Conservation (phyloP, 2,888 invertebrate species). For the Trichopoda pennipes region DNA sequence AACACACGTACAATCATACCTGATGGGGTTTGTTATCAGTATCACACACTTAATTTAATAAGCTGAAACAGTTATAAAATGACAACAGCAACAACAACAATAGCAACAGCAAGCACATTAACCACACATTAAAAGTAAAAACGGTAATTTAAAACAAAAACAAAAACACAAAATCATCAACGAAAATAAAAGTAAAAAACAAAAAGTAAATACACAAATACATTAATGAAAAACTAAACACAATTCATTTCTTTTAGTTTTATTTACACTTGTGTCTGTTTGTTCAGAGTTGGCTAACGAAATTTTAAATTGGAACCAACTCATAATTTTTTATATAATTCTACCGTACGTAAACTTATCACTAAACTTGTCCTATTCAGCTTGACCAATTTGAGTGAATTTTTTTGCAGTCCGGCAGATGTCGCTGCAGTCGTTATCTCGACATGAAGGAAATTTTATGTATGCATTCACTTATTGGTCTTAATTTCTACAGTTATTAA, state of each 20-base stretch:
- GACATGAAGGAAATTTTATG: too few species aligned
- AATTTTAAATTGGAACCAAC: too few species aligned
- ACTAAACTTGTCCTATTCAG: too few species aligned
- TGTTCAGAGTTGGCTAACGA: too few species aligned
- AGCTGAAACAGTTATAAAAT: slow-evolving; percentile 60
- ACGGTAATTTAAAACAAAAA: slow-evolving; percentile 9
- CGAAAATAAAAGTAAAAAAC: background rate
- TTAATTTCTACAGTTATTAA: too few species aligned
- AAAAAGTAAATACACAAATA: slow-evolving; percentile 6
- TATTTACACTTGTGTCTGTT: too few species aligned
- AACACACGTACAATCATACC: background rate
- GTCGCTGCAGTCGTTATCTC: too few species aligned
- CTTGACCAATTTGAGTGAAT: too few species aligned
- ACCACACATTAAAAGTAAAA: slow-evolving; percentile 40
- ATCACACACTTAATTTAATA: slow-evolving; percentile 56
- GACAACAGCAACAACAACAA: slow-evolving; percentile 45
- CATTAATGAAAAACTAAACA: background rate
- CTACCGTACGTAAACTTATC: too few species aligned
- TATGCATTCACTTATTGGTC: too few species aligned
- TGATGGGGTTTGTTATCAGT: slow-evolving; percentile 53
- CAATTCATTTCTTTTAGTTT: background rate
- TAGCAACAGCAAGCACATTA: slow-evolving; percentile 26
- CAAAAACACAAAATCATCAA: background rate
- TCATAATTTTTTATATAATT: too few species aligned
- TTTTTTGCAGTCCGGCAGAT: too few species aligned